Percentiles rank a stretch among this genome's conserved stretches.
These are phyloP conservation scores for Calliphora vomitoria DNA, from an alignment of 2,888 invertebrate genomes.

Conservation along the genomic window DNA sequence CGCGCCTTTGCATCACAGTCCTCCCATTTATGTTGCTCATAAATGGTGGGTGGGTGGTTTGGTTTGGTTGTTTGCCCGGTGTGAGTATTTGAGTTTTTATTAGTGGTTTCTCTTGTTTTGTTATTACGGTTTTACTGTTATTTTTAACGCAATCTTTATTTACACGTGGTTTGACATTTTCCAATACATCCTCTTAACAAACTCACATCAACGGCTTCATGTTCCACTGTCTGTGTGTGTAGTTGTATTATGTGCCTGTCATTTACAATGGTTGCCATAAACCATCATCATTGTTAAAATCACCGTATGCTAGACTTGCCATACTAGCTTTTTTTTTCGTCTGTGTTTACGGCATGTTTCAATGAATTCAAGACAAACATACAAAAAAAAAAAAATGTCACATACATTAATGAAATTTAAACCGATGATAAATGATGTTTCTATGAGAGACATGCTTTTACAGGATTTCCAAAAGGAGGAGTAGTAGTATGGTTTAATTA, in stretches of 20 bases:
- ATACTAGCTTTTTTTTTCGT: slow-evolving; percentile 6
- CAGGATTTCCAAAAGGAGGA: background rate
- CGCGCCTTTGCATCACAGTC: slow-evolving; percentile 50
- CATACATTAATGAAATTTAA: slow-evolving; percentile 59
- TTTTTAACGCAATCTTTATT: slow-evolving; percentile 70
- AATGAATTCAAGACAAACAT: background rate
- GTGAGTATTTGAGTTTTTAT: slow-evolving; percentile 33
- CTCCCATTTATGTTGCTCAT: background rate
- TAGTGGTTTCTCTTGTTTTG: slow-evolving; percentile 36
- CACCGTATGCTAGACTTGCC: background rate
- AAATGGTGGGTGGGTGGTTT: slow-evolving; percentile 32
- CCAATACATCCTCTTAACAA: slow-evolving; percentile 31
- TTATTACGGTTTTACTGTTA: slow-evolving; percentile 44
- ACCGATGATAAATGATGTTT: slow-evolving; percentile 69
- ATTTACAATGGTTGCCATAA: slow-evolving; percentile 62
- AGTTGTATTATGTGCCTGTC: slow-evolving; percentile 43
- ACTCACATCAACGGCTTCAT: background rate
- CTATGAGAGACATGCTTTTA: slow-evolving; percentile 11
- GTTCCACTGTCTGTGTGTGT: background rate
- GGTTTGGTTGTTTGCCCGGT: background rate
- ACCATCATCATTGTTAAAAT: slow-evolving; percentile 52
- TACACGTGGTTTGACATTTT: slow-evolving; percentile 71
- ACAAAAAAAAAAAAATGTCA: slow-evolving; percentile 45
- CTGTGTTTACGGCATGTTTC: background rate
- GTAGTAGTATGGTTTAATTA: slow-evolving; percentile 45